These are phyloP conservation scores for Piprites chloris DNA, from an alignment of 2,113 vertebrate genomes.

Conservation along the genomic window DNA sequence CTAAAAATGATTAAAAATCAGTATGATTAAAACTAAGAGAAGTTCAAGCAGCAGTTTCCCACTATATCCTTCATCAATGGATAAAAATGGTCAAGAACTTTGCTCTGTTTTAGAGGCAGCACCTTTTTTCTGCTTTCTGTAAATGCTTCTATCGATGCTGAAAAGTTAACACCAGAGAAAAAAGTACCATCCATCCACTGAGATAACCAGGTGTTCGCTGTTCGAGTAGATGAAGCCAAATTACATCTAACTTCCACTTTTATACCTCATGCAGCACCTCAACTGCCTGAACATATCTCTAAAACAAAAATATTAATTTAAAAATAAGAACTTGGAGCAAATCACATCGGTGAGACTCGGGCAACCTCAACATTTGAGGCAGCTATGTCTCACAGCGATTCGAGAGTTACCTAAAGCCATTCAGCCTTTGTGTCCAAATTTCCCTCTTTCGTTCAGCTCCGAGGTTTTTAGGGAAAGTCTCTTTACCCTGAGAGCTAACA, in stretches of 20 bases:
- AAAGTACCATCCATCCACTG: neutral
- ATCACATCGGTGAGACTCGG: neutral
- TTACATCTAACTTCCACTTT: neutral
- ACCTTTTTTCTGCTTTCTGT: slow-evolving; percentile 48
- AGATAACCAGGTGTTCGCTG: neutral
- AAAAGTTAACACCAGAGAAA: neutral
- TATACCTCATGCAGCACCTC: neutral
- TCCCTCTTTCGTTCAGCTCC: neutral
- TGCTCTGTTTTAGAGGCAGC: slow-evolving; percentile 19
- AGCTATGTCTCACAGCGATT: neutral
- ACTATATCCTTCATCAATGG: neutral
- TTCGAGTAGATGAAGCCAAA: neutral
- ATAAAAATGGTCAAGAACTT: slow-evolving; percentile 42
- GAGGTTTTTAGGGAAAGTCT: neutral
- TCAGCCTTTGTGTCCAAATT: neutral
- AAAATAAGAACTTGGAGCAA: neutral
- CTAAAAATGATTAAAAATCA: neutral
- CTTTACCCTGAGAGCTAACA: neutral
- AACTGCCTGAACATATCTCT: neutral
- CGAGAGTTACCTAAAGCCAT: neutral
- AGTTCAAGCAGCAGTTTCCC: neutral
- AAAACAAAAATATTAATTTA: neutral
- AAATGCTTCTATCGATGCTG: neutral
- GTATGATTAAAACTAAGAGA: neutral
- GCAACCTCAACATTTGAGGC: neutral